phyloP scores from a whole-genome alignment of 2,797 vertebrate genomes.

The Podarcis lilfordi region DNA sequence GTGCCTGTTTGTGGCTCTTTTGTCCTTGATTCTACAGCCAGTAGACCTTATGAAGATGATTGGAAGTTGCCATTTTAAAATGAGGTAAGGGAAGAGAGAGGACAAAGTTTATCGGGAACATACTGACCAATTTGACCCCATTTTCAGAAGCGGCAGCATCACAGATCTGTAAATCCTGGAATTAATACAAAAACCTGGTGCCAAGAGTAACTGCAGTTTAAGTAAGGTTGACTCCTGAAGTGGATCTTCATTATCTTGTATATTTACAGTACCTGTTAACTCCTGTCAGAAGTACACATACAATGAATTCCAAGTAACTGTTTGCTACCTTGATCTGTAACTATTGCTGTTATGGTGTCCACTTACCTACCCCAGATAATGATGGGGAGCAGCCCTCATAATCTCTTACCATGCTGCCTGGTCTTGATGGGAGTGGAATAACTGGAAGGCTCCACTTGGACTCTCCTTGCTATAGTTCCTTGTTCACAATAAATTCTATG shows the following conservation, averaged over 20 bases:
- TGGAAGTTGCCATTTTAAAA: background rate
- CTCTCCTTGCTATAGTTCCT: no score
- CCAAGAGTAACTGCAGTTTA: background rate
- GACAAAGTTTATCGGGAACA: background rate
- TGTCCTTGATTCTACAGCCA: background rate
- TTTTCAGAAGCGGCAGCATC: background rate
- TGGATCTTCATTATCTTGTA: background rate
- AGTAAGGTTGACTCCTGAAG: background rate
- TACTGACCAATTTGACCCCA: background rate
- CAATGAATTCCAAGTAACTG: background rate
- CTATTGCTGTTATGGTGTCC: no score
- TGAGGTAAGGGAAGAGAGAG: no score
- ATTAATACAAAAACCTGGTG: background rate
- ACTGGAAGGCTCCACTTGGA: no score
- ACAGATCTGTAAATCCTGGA: background rate
- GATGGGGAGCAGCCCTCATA: no score
- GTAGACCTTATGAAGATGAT: background rate
- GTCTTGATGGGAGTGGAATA: no score
- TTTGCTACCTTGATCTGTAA: background rate
- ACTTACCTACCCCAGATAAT: no score
- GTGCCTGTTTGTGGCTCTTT: background rate
- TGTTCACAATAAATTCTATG: background rate
- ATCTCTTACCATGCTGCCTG: no score
- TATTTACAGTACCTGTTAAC: background rate
- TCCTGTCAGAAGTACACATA: background rate